Evolutionary conservation across 2,888 invertebrate genomes (phyloP), one percentile per base, ranked within the genome.

Genomic region (Mechanitis mazaeus): DNA sequence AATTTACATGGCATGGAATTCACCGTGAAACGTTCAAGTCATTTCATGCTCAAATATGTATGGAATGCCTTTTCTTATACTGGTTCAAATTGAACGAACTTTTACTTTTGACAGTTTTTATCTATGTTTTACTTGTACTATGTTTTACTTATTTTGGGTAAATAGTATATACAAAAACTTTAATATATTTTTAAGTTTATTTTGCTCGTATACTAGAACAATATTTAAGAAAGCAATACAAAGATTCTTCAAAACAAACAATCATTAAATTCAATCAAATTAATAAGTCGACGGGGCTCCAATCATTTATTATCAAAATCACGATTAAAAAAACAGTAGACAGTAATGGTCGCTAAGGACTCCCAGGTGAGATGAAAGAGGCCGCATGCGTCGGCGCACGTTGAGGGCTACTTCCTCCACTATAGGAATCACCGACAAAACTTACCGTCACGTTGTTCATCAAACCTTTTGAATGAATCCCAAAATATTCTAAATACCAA

Each of bases 351-450:
- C 63, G 78, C 74, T 79, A 81, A 80, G 80, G 85, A 84, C 83
- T 84, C 80, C 84, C 83, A 77, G 72, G 80, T 75, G 83, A 85
- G 87, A 89, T 89, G 79, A 89, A 87, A 87, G 64, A 79, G 66
- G 71, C 80, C 80, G 82, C 75, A 64, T 58, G 66, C 71, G 68
- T 69, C 68, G 72, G 69, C 63, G 68, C 81, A 83, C 82, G 81
- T 80, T 83, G 80, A 79, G 78, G 76, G 81, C 79, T 79, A 83
- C 84, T 84, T 84, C 85, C 85, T 82, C 75, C 69, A 59, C 60
- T 67, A 45, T 59, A 55, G 50, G n/a, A 45, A 38, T 38, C 50
- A 47, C 45, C 47, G 50, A 46, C 45, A 20, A 56, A 56, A 33
- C 20, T 33, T 28, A 31, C 28, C 11, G 31, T 50, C 50, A 11